phyloP scores from a whole-genome alignment of 2,113 vertebrate genomes.

The Mustelus asterias region DNA sequence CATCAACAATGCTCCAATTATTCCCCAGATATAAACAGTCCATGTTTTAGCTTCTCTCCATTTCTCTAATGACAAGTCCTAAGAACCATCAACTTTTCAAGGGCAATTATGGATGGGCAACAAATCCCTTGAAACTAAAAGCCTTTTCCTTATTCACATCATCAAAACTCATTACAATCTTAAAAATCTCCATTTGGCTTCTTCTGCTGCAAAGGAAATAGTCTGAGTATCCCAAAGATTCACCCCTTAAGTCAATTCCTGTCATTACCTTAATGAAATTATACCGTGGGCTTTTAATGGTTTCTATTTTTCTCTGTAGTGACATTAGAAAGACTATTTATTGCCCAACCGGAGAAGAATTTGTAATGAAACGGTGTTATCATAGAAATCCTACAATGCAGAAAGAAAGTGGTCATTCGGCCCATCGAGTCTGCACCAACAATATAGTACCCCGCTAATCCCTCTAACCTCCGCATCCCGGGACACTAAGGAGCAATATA shows the following conservation, averaged over 20 bases:
- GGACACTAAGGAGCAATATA: too few species aligned
- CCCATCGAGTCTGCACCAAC: too few species aligned
- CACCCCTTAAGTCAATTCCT: background rate
- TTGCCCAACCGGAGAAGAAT: background rate
- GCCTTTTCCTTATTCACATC: background rate
- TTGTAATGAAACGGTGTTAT: background rate
- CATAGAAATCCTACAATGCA: too few species aligned
- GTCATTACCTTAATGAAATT: background rate
- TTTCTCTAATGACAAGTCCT: background rate
- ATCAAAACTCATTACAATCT: background rate
- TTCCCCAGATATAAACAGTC: background rate
- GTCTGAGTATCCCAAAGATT: background rate
- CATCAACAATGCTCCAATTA: background rate
- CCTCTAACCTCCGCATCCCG: too few species aligned
- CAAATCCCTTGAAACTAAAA: background rate
- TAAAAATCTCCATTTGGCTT: background rate
- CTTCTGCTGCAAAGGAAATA: background rate
- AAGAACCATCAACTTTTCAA: background rate
- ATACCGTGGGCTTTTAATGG: background rate
- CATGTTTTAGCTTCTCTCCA: background rate
- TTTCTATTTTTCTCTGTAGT: background rate
- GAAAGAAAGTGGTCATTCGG: too few species aligned
- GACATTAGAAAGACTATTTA: background rate
- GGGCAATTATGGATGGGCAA: too few species aligned
- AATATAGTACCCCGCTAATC: too few species aligned